Conservation (phyloP, 2,797 vertebrate genomes). For the Leuciscus waleckii region DNA sequence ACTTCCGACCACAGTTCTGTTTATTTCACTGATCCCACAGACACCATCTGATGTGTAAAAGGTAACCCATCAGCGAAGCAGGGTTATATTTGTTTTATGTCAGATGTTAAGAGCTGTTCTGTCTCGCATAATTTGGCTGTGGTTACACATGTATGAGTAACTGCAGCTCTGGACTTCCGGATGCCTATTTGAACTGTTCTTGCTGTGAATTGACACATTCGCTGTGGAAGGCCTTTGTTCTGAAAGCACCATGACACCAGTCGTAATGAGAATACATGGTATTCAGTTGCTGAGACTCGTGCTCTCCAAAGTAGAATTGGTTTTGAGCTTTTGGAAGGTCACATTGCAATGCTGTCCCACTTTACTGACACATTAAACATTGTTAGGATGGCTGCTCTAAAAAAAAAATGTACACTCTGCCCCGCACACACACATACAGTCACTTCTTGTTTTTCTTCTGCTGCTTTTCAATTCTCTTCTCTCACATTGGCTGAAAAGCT, state of each 20-base stretch:
- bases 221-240: constrained; percentile 18
- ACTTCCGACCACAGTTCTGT: constrained; percentile 8
- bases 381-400: constrained; percentile 69
- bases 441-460: not conserved
- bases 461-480: constrained; percentile 37
- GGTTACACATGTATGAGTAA: constrained; percentile 1
- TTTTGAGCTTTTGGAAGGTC: constrained; percentile 73
- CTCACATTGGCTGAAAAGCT: constrained; percentile 70
- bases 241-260: constrained; percentile 40
- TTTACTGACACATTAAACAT: constrained; percentile 80
- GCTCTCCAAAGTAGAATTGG: constrained; percentile 64
- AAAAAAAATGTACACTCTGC: constrained; percentile 44
- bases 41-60: constrained; percentile 12
- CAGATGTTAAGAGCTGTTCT: constrained; percentile 4
- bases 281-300: constrained; percentile 46
- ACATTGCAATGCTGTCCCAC: constrained; percentile 74
- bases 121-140: not conserved
- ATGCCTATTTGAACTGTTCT: constrained; percentile 37
- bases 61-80: not conserved
- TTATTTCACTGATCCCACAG: constrained; percentile 8
- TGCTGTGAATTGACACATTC: constrained; percentile 28
- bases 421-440: not conserved
- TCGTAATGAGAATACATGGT: constrained; percentile 60
- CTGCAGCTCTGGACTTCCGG: not conserved
- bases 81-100: constrained; percentile 9